Evolutionary conservation across 2,113 vertebrate species (phyloP).

Genomic region (Sorex fumeus): DNA sequence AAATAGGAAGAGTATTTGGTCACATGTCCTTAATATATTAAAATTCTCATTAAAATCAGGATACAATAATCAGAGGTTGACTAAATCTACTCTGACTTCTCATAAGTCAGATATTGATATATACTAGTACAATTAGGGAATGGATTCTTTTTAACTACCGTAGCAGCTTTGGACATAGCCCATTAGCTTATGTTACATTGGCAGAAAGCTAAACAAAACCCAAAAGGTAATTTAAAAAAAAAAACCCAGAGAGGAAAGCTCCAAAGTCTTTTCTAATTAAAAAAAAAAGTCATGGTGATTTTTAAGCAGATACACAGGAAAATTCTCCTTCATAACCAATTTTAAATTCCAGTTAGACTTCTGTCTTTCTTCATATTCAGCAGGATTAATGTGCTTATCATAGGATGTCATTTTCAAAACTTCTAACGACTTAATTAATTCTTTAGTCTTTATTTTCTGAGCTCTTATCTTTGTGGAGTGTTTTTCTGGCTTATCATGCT

Average conservation of each 20-base stretch:
- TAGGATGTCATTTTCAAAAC: slow-evolving; percentile 10
- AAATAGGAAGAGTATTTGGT: neutral
- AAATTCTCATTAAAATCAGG: slow-evolving; percentile 34
- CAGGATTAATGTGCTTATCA: neutral
- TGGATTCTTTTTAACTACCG: neutral
- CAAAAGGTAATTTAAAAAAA: neutral
- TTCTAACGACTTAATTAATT: slow-evolving; percentile 3
- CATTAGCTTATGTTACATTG: neutral
- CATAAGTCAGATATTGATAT: neutral
- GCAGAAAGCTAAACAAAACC: neutral
- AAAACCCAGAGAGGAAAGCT: neutral
- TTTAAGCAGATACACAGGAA: neutral
- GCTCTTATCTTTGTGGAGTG: neutral
- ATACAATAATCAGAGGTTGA: neutral
- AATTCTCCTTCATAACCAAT: neutral
- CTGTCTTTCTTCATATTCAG: neutral
- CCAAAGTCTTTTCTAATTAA: neutral
- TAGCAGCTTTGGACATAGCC: neutral
- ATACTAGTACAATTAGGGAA: neutral
- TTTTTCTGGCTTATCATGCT: neutral
- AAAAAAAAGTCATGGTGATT: neutral
- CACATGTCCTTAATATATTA: neutral
- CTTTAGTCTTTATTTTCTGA: neutral
- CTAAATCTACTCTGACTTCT: slow-evolving; percentile 5
- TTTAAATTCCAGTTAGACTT: neutral